phyloP scores from a whole-genome alignment of 2,113 vertebrate species.

The Vicugna pacos region DNA sequence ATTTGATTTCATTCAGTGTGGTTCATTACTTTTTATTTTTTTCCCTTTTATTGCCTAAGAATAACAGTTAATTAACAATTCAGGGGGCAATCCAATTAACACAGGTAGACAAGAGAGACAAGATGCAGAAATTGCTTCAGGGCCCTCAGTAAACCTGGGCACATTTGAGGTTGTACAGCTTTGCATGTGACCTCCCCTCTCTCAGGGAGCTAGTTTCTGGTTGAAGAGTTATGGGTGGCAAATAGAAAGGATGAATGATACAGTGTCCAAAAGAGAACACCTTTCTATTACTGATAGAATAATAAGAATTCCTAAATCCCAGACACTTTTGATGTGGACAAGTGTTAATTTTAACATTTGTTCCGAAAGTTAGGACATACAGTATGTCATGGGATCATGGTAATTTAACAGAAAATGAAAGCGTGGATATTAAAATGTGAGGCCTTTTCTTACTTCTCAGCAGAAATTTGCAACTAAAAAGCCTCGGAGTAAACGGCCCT shows the following conservation, averaged over 20 bases:
- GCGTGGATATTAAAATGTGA: background rate
- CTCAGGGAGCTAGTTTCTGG: background rate
- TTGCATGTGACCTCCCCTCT: background rate
- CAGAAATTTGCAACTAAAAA: background rate
- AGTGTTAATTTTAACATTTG: conserved; percentile 15
- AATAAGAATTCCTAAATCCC: conserved; percentile 9
- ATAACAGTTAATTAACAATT: conserved; percentile 11
- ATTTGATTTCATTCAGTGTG: conserved; percentile 51
- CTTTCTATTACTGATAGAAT: conserved; percentile 26
- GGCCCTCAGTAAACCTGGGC: background rate
- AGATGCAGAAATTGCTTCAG: background rate
- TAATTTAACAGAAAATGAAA: conserved; percentile 10
- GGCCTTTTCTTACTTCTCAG: conserved; percentile 3
- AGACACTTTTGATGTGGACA: background rate
- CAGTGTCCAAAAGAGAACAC: background rate
- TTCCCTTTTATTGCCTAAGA: background rate
- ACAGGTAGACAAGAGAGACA: background rate
- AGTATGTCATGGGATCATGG: background rate
- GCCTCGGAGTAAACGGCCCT: background rate
- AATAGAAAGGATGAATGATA: background rate
- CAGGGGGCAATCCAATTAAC: background rate
- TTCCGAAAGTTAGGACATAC: conserved; percentile 44
- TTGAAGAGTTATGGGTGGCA: background rate
- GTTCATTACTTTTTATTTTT: background rate
- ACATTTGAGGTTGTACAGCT: background rate